Evolutionary conservation across 1,140 invertebrate species (phyloP).

Genomic region (Caligus rogercresseyi): DNA sequence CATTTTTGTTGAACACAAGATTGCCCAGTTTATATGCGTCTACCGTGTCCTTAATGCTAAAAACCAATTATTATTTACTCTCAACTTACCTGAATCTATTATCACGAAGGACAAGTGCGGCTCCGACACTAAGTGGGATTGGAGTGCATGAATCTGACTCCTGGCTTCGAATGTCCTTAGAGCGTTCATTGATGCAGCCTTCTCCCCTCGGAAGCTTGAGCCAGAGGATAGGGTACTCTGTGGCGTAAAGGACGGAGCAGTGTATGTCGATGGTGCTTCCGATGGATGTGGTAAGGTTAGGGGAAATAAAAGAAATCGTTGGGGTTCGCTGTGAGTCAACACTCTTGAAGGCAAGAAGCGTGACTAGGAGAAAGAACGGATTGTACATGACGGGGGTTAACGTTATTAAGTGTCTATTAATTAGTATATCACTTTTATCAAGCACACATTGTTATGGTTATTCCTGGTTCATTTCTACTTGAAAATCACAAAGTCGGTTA

Average conservation of each 20-base stretch:
- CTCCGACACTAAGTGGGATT: conserved; percentile 54
- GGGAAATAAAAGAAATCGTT: conserved; percentile 15
- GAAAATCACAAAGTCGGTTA: no score
- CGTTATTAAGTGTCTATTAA: no score
- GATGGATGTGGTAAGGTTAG: conserved; percentile 3
- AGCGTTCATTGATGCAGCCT: conserved; percentile 1
- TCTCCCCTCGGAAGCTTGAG: conserved; percentile 1
- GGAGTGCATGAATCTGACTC: conserved; percentile 10
- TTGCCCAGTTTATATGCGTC: no score
- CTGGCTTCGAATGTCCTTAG: conserved; percentile 21
- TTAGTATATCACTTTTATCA: no score
- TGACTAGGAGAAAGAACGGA: no score
- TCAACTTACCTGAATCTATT: conserved; percentile 47
- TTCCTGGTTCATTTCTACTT: no score
- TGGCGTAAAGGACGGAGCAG: conserved; percentile 18
- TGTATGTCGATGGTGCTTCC: conserved; percentile 14
- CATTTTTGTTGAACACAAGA: no score
- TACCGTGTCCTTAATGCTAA: no score
- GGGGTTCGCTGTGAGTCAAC: conserved; percentile 12
- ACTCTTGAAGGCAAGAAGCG: background rate
- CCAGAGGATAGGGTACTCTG: conserved; percentile 15
- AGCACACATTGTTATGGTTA: no score
- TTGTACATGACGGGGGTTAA: no score
- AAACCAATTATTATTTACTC: no score
- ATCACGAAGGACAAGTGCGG: conserved; percentile 61